phyloP scores from a whole-genome alignment of 2,797 vertebrate genomes.

The Bothrops alternatus region DNA sequence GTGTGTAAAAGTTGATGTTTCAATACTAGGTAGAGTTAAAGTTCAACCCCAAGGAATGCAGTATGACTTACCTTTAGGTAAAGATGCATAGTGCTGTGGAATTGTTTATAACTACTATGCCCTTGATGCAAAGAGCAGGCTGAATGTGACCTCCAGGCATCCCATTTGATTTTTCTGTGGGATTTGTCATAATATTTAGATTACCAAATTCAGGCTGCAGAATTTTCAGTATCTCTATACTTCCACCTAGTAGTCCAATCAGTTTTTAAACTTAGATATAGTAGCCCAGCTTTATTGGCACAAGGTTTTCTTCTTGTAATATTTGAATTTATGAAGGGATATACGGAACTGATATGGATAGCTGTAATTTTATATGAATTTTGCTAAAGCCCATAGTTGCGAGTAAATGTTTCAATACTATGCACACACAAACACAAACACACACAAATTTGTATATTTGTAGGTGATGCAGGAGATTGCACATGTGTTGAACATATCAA shows the following conservation, averaged over 20 bases:
- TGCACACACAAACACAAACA: neutral
- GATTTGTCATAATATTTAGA: neutral
- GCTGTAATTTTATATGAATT: neutral
- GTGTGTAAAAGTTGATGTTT: neutral
- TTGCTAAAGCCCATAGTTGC: neutral
- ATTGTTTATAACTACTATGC: neutral
- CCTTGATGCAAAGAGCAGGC: neutral
- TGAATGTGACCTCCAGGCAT: neutral
- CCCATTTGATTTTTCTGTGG: neutral
- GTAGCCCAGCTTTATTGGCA: neutral
- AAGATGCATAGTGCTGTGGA: neutral
- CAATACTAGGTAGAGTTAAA: neutral
- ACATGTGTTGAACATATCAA: conserved; percentile 66
- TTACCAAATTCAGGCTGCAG: neutral
- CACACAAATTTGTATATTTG: neutral
- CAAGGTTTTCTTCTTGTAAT: neutral
- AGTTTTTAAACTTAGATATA: neutral
- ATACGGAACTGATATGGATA: neutral
- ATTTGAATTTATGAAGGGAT: neutral
- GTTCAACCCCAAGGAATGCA: neutral
- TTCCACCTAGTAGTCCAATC: neutral
- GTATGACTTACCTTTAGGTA: neutral
- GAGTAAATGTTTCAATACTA: neutral
- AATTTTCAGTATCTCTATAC: neutral
- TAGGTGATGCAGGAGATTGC: conserved; percentile 87